Conservation (phyloP, 2,113 vertebrate genomes). For the Monopterus albus region DNA sequence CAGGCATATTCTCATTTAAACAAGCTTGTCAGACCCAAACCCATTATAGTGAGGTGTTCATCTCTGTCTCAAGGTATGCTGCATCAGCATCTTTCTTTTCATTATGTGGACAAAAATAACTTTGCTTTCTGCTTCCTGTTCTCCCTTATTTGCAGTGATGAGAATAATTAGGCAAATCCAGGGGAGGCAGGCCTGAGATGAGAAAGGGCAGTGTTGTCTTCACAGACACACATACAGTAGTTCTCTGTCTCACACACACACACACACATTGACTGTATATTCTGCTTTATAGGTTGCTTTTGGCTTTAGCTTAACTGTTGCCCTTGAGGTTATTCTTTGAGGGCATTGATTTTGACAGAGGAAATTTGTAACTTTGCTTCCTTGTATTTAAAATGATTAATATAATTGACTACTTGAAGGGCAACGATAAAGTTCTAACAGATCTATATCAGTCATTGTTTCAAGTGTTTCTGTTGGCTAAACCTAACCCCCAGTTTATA, state of each 20-base stretch:
- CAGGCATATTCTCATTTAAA: slow-evolving; percentile 18
- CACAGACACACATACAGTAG: slow-evolving; percentile 29
- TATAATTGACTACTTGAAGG: not conserved
- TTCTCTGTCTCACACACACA: no score
- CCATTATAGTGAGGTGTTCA: slow-evolving; percentile 14
- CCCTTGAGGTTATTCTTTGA: slow-evolving; percentile 81
- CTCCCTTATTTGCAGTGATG: slow-evolving; percentile 34
- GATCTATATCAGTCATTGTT: no score
- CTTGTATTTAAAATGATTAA: slow-evolving; percentile 3
- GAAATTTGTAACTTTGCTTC: slow-evolving; percentile 6
- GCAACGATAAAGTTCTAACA: not conserved
- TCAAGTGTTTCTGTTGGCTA: not conserved
- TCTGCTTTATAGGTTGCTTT: slow-evolving; percentile 84
- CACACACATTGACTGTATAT: slow-evolving; percentile 79
- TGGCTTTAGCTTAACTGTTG: slow-evolving; percentile 89
- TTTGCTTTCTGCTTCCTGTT: slow-evolving; percentile 35
- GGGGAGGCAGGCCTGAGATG: slow-evolving; percentile 28
- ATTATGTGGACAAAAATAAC: slow-evolving; percentile 44
- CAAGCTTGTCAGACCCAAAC: slow-evolving; percentile 15
- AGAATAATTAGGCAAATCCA: slow-evolving; percentile 51
- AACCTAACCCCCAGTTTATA: not conserved
- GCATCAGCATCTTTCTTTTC: slow-evolving; percentile 51
- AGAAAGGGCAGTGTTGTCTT: slow-evolving; percentile 46
- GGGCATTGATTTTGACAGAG: slow-evolving; percentile 4
- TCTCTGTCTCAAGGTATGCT: slow-evolving; percentile 21